A percentile compares a stretch with the other conserved stretches of the same genome.
Evolutionary conservation across 2,888 invertebrate species (phyloP).

Genomic region (Pseudococcus viburni): DNA sequence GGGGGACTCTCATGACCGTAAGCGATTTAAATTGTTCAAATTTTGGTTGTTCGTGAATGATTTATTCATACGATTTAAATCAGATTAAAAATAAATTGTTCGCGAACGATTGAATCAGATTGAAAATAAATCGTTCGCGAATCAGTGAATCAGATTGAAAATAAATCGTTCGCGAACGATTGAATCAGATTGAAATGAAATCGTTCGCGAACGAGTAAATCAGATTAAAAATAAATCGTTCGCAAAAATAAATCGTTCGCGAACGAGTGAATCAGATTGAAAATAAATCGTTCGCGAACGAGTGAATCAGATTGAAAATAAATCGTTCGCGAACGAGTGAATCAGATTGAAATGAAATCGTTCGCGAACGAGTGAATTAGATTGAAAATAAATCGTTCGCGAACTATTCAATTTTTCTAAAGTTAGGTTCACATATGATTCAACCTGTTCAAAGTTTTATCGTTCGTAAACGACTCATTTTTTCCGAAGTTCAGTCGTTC

Average conservation of each 20-base stretch:
- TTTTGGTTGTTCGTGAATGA: not conserved
- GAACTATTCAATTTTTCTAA: too few relatives aligned
- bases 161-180: not conserved
- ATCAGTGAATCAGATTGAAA: too few relatives aligned
- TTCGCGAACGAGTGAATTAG: not conserved
- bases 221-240: not conserved
- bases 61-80: not conserved
- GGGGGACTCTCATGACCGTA: not conserved
- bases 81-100: not conserved
- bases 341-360: not conserved
- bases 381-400: not conserved
- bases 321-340: not conserved
- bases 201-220: not conserved
- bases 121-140: not conserved
- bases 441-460: too few relatives aligned
- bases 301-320: not conserved
- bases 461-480: too few relatives aligned
- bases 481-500: too few relatives aligned
- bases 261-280: not conserved
- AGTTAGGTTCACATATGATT: too few relatives aligned
- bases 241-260: not conserved
- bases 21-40: not conserved
- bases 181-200: not conserved
- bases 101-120: not conserved
- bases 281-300: not conserved